Conservation (phyloP, 2,888 invertebrate species). For the Thyatira batis region DNA sequence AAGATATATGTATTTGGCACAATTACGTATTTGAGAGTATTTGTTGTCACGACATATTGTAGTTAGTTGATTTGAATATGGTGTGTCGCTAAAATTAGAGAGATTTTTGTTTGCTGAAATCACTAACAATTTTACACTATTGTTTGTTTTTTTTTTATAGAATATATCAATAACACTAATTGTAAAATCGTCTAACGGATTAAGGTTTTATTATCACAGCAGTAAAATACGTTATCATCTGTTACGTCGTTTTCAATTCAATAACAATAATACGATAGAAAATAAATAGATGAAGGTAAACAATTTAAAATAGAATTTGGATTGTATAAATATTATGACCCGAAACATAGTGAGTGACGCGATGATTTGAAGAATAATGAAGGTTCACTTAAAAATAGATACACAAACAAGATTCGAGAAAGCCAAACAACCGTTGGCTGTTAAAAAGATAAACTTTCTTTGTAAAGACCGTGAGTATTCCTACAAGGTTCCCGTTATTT, state of each 20-base stretch:
- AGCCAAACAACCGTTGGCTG: constrained; percentile 44
- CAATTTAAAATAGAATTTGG: neutral
- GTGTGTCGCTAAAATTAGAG: neutral
- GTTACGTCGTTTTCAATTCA: neutral
- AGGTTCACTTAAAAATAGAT: constrained; percentile 13
- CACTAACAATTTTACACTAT: neutral
- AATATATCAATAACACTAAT: too few relatives aligned
- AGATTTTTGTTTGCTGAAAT: neutral
- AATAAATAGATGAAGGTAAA: neutral
- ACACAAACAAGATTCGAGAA: constrained; percentile 31
- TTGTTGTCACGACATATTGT: neutral
- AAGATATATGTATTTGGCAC: neutral
- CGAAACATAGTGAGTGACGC: neutral
- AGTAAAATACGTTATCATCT: neutral
- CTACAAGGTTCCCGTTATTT: constrained; percentile 39
- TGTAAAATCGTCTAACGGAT: too few relatives aligned
- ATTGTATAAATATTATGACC: neutral
- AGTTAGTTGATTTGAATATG: neutral
- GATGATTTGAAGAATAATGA: constrained; percentile 5
- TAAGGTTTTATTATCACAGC: too few relatives aligned
- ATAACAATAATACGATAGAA: neutral
- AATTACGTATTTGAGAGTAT: neutral
- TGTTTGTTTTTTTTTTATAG: too few relatives aligned
- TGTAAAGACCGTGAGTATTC: constrained; percentile 26
- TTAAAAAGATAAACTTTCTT: constrained; percentile 36